Base-by-base conservation (phyloP, 2,797 vertebrate species). In the Setipinna tenuifilis region DNA sequence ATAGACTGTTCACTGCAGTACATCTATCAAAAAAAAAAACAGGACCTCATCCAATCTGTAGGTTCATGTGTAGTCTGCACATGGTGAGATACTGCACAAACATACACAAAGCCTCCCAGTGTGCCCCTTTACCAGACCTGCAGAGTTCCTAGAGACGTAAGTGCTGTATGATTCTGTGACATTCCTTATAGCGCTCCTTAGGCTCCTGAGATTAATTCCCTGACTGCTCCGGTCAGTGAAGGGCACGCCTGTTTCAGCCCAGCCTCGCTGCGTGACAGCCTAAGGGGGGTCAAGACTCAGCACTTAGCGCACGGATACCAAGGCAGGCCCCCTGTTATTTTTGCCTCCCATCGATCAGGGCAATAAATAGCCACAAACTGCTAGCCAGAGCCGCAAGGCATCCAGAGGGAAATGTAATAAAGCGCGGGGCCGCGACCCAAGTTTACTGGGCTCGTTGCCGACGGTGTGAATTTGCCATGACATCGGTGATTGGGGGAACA, bases 301-400 rank as follows among this genome's bases (percentile, higher is more conserved):
- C 71, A 78, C 71, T 78, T 41, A 78, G 35, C 17, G 88, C 85
- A 89, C 84, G 91, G 28, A 21, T 17, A 78, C 71, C 35, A 44
- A 90, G 31, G 88, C 82, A n/a, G n/a, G n/a, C 88, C 87, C 50
- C 50, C 19, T 58, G 89, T 92, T 95, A 94, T 94, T 95, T 93
- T 93, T 94, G 92, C 90, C 89, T 19, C 71, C 48, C 85, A 92
- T 94, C 88, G 91, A 91, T 94, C 80, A 80, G 85, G 75, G 90
- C 88, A 91, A 92, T 93, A 94, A 93, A 93, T 93, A 93, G 91
- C 91, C 23, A 14, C 48, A 88, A 87, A 83, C 88, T 41, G 91
- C 91, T 93, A 87, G 91, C 93, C 93, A 93, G 88, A 88, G 91
- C 90, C 82, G 59, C 50, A 86, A 86, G 48, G 46, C 81, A 84